Conservation (phyloP, 2,113 vertebrate genomes). For the Phodopus roborovskii region DNA sequence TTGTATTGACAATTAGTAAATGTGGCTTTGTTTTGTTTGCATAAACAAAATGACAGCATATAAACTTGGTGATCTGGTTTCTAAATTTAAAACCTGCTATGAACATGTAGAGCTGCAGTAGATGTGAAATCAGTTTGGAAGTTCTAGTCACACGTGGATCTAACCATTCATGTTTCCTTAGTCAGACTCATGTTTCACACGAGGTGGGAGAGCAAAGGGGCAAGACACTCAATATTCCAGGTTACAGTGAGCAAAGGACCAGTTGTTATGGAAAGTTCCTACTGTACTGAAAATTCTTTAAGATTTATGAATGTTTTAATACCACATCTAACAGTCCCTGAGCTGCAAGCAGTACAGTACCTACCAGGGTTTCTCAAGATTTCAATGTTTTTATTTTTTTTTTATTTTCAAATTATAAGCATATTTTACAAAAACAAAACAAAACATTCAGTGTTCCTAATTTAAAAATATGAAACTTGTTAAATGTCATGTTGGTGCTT, state of each 20-base stretch:
- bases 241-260: background rate
- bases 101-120: background rate
- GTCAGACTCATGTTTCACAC: background rate
- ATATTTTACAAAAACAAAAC: background rate
- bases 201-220: background rate
- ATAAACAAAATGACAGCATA: constrained; percentile 15
- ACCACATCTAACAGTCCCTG: background rate
- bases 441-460: background rate
- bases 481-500: background rate
- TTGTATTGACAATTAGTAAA: background rate
- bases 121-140: constrained; percentile 29
- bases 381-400: background rate
- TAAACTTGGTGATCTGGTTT: constrained; percentile 23
- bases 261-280: background rate
- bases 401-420: background rate
- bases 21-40: constrained; percentile 5
- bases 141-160: background rate
- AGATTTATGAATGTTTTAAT: constrained; percentile 21
- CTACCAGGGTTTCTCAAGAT: background rate
- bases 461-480: background rate
- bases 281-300: background rate
- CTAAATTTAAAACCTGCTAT: constrained; percentile 47
- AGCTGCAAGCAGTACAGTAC: background rate
- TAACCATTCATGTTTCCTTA: background rate
- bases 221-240: background rate